These are phyloP conservation scores for Synaphobranchus kaupii DNA, from an alignment of 2,797 vertebrate species.

Conservation along the genomic window DNA sequence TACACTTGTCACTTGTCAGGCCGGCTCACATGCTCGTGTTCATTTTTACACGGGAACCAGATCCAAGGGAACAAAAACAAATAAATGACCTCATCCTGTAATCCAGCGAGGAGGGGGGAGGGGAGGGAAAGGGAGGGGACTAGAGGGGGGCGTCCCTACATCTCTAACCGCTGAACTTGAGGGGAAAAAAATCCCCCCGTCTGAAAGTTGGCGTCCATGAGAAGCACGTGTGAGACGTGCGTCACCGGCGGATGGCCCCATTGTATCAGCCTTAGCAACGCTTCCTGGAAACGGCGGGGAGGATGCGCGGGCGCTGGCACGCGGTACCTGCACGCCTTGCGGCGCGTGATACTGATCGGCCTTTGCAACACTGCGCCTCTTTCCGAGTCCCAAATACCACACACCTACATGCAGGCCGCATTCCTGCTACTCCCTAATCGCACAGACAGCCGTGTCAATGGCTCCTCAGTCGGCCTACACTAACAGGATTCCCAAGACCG, in stretches of 20 bases:
- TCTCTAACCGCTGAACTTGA: too few species aligned
- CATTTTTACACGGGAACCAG: neutral
- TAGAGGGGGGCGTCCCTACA: neutral
- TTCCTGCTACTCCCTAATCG: neutral
- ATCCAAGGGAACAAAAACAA: constrained; percentile 15
- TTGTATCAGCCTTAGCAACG: constrained; percentile 60
- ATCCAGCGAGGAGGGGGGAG: neutral
- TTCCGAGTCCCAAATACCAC: neutral
- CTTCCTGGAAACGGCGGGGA: constrained; percentile 61
- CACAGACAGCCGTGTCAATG: neutral
- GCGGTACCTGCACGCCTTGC: constrained; percentile 33
- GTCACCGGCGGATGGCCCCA: constrained; percentile 55
- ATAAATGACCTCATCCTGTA: constrained; percentile 11
- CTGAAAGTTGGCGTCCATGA: constrained; percentile 29
- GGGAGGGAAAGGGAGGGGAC: too few species aligned
- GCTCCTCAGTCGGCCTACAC: neutral
- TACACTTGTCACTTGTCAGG: neutral
- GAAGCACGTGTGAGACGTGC: constrained; percentile 55
- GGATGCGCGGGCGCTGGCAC: constrained; percentile 54
- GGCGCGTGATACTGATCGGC: constrained; percentile 53
- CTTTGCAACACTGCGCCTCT: neutral
- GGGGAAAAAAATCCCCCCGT: neutral
- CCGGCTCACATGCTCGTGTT: neutral
- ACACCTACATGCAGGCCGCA: constrained; percentile 8
- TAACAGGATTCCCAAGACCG: neutral